Percentiles rank a stretch among this genome's conserved stretches.
These are phyloP conservation scores for Mythimna impura DNA, from an alignment of 2,888 invertebrate genomes.

Conservation along the genomic window DNA sequence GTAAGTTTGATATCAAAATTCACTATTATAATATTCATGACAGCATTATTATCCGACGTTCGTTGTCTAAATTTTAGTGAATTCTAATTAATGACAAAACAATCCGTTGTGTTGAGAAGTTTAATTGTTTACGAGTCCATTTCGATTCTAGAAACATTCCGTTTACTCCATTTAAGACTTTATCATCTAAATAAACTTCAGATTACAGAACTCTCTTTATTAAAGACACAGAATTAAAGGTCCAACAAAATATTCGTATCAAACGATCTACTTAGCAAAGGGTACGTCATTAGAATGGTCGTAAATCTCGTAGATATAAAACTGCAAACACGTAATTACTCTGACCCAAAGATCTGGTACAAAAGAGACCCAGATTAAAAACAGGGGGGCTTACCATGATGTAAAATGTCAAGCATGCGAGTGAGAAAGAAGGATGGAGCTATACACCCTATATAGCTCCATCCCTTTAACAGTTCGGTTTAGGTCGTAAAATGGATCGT, in stretches of 20 bases:
- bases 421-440: too few species aligned
- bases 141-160: constrained; percentile 45
- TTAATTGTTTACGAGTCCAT: constrained; percentile 58
- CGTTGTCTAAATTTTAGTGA: constrained; percentile 43
- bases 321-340: constrained; percentile 67
- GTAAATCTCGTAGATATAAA: constrained; percentile 66
- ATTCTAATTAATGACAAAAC: constrained; percentile 57
- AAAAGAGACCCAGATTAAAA: constrained; percentile 69
- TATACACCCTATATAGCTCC: too few species aligned
- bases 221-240: constrained; percentile 45
- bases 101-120: constrained; percentile 53
- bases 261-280: constrained; percentile 51
- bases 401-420: too few species aligned
- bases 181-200: constrained; percentile 46
- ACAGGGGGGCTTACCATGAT: constrained; percentile 6
- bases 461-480: too few species aligned
- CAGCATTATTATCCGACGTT: constrained; percentile 32
- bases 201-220: constrained; percentile 50
- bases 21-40: constrained; percentile 39
- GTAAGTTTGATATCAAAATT: constrained; percentile 29
- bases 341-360: constrained; percentile 66
- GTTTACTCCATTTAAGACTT: constrained; percentile 44
- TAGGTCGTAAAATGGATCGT: too few species aligned
- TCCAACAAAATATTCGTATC: constrained; percentile 45
- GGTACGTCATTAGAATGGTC: constrained; percentile 59